phyloP scores from a whole-genome alignment of 2,113 vertebrate species.

The Rhinolophus ferrumequinum region DNA sequence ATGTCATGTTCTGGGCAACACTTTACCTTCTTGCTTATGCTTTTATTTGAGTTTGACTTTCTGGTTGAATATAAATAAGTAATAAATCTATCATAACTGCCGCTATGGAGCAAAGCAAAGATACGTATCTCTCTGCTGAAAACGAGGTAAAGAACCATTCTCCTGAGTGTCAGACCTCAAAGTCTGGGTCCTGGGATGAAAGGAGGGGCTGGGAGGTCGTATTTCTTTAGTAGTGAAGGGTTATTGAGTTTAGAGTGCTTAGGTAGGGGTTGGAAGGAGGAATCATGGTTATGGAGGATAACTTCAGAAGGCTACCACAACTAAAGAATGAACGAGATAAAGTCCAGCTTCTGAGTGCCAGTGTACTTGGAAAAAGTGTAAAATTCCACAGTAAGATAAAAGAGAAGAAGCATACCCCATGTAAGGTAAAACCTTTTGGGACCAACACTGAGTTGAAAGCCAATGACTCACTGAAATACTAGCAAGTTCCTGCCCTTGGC shows the following conservation, averaged over 20 bases:
- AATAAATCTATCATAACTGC: not conserved
- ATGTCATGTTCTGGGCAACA: not conserved
- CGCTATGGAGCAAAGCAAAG: not conserved
- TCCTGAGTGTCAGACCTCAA: not conserved
- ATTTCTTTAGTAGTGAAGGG: not conserved
- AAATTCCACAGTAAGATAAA: constrained; percentile 42
- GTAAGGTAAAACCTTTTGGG: constrained; percentile 18
- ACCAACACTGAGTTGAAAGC: not conserved
- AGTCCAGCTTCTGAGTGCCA: not conserved
- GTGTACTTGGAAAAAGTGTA: not conserved
- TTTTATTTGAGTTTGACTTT: constrained; percentile 22
- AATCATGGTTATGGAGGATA: not conserved
- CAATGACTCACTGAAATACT: constrained; percentile 34
- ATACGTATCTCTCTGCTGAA: not conserved
- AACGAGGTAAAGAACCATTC: not conserved
- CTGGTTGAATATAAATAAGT: not conserved
- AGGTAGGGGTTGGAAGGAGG: not conserved
- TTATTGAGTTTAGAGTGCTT: not conserved
- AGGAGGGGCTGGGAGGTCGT: not conserved
- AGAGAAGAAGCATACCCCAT: not conserved
- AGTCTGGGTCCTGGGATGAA: not conserved
- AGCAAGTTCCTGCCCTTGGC: constrained; percentile 70
- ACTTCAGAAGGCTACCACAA: not conserved
- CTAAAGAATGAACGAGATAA: not conserved
- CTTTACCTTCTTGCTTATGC: not conserved